A percentile compares a stretch with the other conserved stretches of the same genome.
Evolutionary conservation across 2,888 invertebrate genomes (phyloP).

Genomic region (Frankliniella fusca): DNA sequence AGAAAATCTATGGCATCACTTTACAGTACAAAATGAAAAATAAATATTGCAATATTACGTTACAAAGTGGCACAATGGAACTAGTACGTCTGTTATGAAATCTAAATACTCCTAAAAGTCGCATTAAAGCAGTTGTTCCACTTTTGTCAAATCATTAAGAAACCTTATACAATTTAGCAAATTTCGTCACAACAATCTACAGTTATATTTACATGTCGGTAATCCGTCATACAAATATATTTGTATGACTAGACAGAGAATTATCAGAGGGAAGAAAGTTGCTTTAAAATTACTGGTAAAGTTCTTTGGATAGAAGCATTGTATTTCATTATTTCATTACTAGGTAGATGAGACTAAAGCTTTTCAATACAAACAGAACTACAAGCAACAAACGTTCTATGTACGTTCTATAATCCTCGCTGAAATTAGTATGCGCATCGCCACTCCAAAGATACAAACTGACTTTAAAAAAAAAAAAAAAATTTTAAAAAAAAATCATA

Average conservation of each 20-base stretch:
- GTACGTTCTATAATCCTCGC: too few species aligned
- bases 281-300: not conserved
- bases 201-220: not conserved
- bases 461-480: not conserved
- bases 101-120: not conserved
- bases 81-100: not conserved
- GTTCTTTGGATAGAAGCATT: not conserved
- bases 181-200: not conserved
- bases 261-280: not conserved
- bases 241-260: not conserved
- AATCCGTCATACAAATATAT: not conserved
- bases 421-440: too few species aligned
- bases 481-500: not conserved
- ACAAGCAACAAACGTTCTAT: too few species aligned
- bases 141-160: not conserved
- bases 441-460: too few species aligned
- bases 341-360: too few species aligned
- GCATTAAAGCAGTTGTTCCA: not conserved
- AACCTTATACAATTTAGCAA: not conserved
- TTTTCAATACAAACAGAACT: too few species aligned
- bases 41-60: constrained; percentile 13
- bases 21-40: constrained; percentile 22
- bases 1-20: constrained; percentile 14
- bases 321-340: not conserved
- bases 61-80: not conserved